Conservation (phyloP, 2,888 invertebrate genomes). For the Drosophila kokeensis region DNA sequence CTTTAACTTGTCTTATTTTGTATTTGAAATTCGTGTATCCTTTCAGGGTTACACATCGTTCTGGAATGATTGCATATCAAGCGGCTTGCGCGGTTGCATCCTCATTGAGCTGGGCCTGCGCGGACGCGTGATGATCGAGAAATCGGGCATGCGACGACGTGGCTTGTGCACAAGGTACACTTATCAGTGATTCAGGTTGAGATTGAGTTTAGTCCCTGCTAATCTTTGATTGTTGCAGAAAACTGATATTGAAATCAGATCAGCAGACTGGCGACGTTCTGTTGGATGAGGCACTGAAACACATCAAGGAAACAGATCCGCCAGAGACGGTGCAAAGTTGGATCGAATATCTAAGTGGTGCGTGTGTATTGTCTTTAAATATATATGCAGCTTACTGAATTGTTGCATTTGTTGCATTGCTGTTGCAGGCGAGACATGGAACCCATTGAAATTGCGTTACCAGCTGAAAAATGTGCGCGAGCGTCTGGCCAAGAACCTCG, state of each 20-base stretch:
- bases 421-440: conserved; percentile 97
- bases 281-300: conserved; percentile 97
- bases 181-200: not conserved
- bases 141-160: conserved; percentile 97
- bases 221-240: conserved; percentile 85
- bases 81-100: conserved; percentile 98
- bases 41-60: conserved; percentile 98
- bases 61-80: conserved; percentile 99
- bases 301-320: conserved; percentile 99
- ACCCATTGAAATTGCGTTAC: conserved; percentile 98
- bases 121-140: conserved; percentile 97
- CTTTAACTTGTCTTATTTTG: not conserved
- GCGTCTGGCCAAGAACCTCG: conserved; percentile 99
- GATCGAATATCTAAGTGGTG: conserved; percentile 99
- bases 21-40: not conserved
- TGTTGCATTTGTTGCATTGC: not conserved
- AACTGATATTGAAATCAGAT: conserved; percentile 93
- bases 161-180: conserved; percentile 93
- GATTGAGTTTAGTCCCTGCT: not conserved
- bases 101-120: conserved; percentile 97
- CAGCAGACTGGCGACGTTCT: conserved; percentile 98
- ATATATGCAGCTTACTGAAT: not conserved
- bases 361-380: not conserved
- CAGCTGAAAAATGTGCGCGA: conserved; percentile 99
- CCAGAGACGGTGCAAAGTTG: conserved; percentile 99